These are phyloP conservation scores for Sparus aurata DNA, from an alignment of 2,797 vertebrate genomes.

Conservation along the genomic window DNA sequence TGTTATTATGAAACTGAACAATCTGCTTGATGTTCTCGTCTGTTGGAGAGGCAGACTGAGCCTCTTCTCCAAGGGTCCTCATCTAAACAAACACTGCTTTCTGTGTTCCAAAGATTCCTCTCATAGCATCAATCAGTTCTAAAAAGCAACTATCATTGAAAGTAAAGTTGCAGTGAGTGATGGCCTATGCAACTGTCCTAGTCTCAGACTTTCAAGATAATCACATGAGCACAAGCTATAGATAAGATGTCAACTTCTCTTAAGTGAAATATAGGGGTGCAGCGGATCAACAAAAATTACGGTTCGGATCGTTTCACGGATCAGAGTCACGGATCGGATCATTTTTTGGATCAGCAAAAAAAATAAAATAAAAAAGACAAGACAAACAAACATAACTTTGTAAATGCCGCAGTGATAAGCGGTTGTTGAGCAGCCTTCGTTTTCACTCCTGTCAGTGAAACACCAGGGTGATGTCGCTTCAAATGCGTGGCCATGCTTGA, in stretches of 20 bases:
- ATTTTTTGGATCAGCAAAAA: no score
- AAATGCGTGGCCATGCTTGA: no score
- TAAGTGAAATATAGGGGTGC: slow-evolving; percentile 19
- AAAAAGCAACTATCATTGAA: neutral
- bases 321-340: no score
- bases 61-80: neutral
- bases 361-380: no score
- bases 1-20: slow-evolving; percentile 11
- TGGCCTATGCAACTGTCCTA: neutral
- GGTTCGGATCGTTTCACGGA: no score
- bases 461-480: no score
- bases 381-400: no score
- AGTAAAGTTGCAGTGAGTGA: neutral
- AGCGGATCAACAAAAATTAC: no score
- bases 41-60: neutral
- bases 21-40: slow-evolving; percentile 1
- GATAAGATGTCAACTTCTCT: slow-evolving; percentile 6
- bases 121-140: neutral
- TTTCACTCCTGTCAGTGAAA: no score
- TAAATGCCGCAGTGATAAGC: no score
- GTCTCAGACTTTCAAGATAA: slow-evolving; percentile 1
- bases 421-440: no score
- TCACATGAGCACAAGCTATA: slow-evolving; percentile 5
- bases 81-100: neutral
- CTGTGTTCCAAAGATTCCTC: neutral